Evolutionary conservation across 2,888 invertebrate genomes (phyloP).

Genomic region (Cotesia congregata): DNA sequence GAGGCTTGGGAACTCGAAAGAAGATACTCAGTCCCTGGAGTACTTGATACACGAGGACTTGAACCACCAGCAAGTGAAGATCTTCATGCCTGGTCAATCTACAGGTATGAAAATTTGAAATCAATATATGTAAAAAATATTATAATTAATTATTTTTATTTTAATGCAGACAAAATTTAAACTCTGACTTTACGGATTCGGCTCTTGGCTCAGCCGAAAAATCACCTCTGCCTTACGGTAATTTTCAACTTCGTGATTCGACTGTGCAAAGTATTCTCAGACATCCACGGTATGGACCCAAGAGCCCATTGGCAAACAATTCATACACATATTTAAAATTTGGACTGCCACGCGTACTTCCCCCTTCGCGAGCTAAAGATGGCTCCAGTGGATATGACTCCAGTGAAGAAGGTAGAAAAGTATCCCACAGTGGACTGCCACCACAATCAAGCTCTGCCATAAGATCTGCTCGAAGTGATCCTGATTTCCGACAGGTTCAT

Average conservation of each 20-base stretch:
- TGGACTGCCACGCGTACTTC: conserved; percentile 91
- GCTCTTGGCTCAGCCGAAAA: conserved; percentile 93
- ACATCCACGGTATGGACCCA: conserved; percentile 92
- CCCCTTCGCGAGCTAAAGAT: conserved; percentile 80
- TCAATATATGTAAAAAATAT: background rate
- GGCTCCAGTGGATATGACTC: conserved; percentile 95
- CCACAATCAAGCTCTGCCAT: conserved; percentile 72
- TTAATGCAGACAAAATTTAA: conserved; percentile 87
- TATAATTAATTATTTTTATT: background rate
- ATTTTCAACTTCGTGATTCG: conserved; percentile 92
- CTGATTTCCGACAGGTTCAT: conserved; percentile 77
- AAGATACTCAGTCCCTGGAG: conserved; percentile 90
- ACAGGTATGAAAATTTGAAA: conserved; percentile 74
- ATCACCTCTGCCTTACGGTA: conserved; percentile 93
- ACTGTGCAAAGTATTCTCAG: conserved; percentile 92
- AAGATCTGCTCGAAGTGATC: conserved; percentile 87
- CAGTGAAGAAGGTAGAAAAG: conserved; percentile 77
- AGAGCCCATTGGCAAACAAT: conserved; percentile 89
- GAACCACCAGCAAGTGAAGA: conserved; percentile 88
- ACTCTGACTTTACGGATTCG: conserved; percentile 95
- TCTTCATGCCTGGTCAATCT: conserved; percentile 96
- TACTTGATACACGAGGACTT: conserved; percentile 78
- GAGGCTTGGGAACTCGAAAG: conserved; percentile 81
- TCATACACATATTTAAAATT: conserved; percentile 96
- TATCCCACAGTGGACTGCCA: conserved; percentile 73